Base-by-base conservation (phyloP, 2,797 vertebrate species). In the Cetoscarus ocellatus region DNA sequence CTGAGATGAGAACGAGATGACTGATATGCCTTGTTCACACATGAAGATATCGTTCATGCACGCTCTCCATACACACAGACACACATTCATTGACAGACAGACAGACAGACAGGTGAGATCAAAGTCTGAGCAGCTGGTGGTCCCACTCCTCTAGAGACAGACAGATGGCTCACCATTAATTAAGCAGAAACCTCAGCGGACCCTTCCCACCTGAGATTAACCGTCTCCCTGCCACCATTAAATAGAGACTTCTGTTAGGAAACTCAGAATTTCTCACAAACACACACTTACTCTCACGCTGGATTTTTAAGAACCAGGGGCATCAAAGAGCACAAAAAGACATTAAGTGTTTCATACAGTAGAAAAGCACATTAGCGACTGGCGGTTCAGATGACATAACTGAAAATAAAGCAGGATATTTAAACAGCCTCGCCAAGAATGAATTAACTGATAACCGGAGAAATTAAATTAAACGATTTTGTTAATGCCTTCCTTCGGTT, bases 151-250 rank as follows among this genome's bases (percentile, higher is more conserved):
- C 78, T 70, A 65, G 89, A 89, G 88, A 85, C 64, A 63, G 77
- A 86, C 94, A 94, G 93, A 92, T 94, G 93, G 92, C 59, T 39
- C 18, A 9, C 67, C 81, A 83, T 90, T 93, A 94, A 94, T 94
- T 92, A 93, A 90, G 85, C 83, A 86, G 75, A 88, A 92, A 79
- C 84, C 87, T 86, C 87, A 67, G 70, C 61, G 87, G 90, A 86
- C 79, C 76, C 73, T 19, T 66, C 82, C 79, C 87, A 88, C 86
- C 77, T 84, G 90, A 87, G 87, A 83, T 79, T 74, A 74, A 79
- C 71, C 17, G 40, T 74, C 62, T 86, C 80, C 72, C 65, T 67
- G 52, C 56, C n/a, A 14, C 75, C 58, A 50, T 68, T 59, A 80
- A 84, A 85, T 70, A 77, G 54, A 80, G 77, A 77, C 75, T 70